Base-by-base conservation (phyloP, 2,113 vertebrate species). In the Cricetomys ansorgei region DNA sequence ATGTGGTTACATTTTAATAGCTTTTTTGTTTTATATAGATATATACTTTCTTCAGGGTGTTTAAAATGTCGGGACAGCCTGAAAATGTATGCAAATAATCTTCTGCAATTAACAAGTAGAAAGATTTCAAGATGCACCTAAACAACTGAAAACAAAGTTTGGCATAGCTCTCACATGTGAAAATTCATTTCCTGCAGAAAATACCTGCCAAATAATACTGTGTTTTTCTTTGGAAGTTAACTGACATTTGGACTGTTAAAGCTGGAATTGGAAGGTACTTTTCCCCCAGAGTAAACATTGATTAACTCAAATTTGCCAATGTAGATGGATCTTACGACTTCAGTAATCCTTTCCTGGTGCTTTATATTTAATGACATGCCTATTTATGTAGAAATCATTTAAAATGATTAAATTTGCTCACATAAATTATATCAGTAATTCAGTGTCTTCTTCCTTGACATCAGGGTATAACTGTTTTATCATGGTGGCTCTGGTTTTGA, bases 331-430 rank as follows among this genome's bases (percentile, higher is more conserved):
- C 79, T 70, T 81, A 89, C n/a, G 89, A 48, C 7, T 85, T 88
- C 91, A 31, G n/a, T 90, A 96, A 92, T 95, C 79, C 37, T 92
- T 96, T 93, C 31, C 79, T 87, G 65, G 45, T 90, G 53, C 55
- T 94, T 95, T 94, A 50, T 94, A 83, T 96, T 95, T 95, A 95
- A 93, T 96, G 80, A 48, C 40, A 86, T 86, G 40, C 55, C 83
- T 95, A 64, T 96, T 94, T 90, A 96, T 91, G 95, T 88, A 92
- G 87, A 96, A 89, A 85, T 45, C 40, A 84, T 92, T 80, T 88
- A 89, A 97, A 94, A n/a, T 79, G 43, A 73, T 76, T 86, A 29
- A 57, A 80, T 96, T 94, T 96, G 67, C 50, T 83, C 43, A 91
- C 53, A 62, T 91, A 84, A 96, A 88, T 97, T 77, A 79, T 75